Base-by-base conservation (phyloP, 2,888 invertebrate genomes). In the Caenorhabditis zanzibari region DNA sequence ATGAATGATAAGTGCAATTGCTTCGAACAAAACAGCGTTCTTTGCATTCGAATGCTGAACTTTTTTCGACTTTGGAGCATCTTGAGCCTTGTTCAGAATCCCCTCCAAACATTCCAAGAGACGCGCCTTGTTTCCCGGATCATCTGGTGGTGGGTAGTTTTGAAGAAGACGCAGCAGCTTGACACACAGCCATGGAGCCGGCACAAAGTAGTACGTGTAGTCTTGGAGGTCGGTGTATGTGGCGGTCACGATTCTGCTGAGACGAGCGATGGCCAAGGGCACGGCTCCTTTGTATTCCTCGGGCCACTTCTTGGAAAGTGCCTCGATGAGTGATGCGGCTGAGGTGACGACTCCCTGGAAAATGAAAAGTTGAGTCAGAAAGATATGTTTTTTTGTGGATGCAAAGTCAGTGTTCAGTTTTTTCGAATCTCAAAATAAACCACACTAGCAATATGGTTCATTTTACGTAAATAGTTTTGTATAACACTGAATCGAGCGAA, bases 21-120 rank as follows among this genome's bases (percentile, higher is more conserved):
- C 98, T 94, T 99, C 99, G 94, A 99, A 99, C 24, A 99, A 94
- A 32, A 99, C 98, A 69, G 99, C 98, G 94, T 99, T 99, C 94
- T 99, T 99, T 80, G 99, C 98, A 94, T 99, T 99, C 64, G 98
- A 98, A 94, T 99, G 99, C 94, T 99, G 99, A 35, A 99, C 98
- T 94, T 99, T 99, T 94, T 99, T 99, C 64, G 98, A 99, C 94
- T 98, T 98, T 35, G 98, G 98, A 88, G 98, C 98, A 93, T 99
- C 99, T 93, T 98, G 98, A 24, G 98, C 98, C 69, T 90, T 91
- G 85, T 91, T 92, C 64, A 92, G 85, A 54, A 92, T 92, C 12
- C 90, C 91, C 80, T 92, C 99, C 91, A 99, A 94, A 92, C 98
- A 99, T 94, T 99, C 99, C 92, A 98, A 97, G 58, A 99, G 94